phyloP scores from a whole-genome alignment of 2,888 invertebrate genomes.

The Ephialtes manifestator region DNA sequence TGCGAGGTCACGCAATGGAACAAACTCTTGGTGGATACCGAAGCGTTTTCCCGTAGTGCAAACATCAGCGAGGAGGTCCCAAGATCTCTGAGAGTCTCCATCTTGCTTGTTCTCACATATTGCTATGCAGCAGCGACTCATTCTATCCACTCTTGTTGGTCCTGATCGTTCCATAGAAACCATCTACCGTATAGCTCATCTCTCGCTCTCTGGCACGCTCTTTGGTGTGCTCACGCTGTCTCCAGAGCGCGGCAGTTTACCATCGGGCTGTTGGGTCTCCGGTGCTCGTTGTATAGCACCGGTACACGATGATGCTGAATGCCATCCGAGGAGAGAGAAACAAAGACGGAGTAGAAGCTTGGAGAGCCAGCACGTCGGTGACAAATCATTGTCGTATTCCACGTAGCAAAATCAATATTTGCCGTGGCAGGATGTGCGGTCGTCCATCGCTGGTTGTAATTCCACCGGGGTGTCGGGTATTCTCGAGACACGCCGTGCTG shows the following conservation, averaged over 20 bases:
- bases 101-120: constrained; percentile 2
- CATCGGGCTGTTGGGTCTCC: constrained; percentile 13
- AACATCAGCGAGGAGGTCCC: constrained; percentile 60
- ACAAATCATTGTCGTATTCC: constrained; percentile 84
- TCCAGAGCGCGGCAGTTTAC: not conserved
- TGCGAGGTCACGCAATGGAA: constrained; percentile 66
- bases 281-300: constrained; percentile 18
- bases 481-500: constrained; percentile 46
- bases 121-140: not conserved
- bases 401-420: constrained; percentile 84
- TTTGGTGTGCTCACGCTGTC: constrained; percentile 40
- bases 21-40: constrained; percentile 51
- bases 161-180: constrained; percentile 41
- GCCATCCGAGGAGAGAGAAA: constrained; percentile 35
- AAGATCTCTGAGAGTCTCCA: constrained; percentile 3
- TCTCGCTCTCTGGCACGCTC: constrained; percentile 40
- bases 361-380: constrained; percentile 73
- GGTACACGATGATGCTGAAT: constrained; percentile 35
- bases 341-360: constrained; percentile 45
- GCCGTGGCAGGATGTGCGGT: constrained; percentile 77
- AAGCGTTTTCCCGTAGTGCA: constrained; percentile 66
- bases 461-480: constrained; percentile 62
- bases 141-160: constrained; percentile 21
- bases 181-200: constrained; percentile 26
- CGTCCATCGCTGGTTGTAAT: constrained; percentile 68